A percentile compares a stretch with the other conserved stretches of the same genome.
phyloP scores from a whole-genome alignment of 2,888 invertebrate genomes.

The Hyalella azteca region DNA sequence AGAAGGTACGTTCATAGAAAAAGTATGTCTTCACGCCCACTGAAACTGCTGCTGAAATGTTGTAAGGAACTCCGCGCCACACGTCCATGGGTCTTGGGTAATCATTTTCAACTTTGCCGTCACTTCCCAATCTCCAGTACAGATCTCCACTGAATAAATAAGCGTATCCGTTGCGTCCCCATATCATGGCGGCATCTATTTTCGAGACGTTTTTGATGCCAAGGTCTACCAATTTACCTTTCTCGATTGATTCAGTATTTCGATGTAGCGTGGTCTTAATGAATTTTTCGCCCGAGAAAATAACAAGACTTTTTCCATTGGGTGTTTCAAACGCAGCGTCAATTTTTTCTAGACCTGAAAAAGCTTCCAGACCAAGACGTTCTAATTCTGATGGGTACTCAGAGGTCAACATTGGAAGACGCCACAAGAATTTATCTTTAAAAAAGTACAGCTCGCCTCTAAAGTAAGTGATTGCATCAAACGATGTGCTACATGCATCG shows the following conservation, averaged over 20 bases:
- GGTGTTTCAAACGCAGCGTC: conserved; percentile 36
- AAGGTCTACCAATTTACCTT: conserved; percentile 75
- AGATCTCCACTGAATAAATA: conserved; percentile 84
- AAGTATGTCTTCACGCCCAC: conserved; percentile 90
- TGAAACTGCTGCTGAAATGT: conserved; percentile 91
- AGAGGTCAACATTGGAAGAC: conserved; percentile 67
- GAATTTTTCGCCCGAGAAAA: neutral
- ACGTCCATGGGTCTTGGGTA: conserved; percentile 93
- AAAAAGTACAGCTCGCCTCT: conserved; percentile 77
- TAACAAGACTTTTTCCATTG: neutral
- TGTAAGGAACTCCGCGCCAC: conserved; percentile 88
- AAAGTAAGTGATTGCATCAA: conserved; percentile 90
- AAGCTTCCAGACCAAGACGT: neutral
- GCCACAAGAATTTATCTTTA: conserved; percentile 80
- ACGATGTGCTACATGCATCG: conserved; percentile 83
- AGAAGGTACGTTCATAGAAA: conserved; percentile 79
- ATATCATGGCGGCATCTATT: conserved; percentile 89
- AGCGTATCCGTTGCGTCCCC: conserved; percentile 91
- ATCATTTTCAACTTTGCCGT: conserved; percentile 80
- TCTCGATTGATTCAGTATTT: conserved; percentile 62
- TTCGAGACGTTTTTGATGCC: conserved; percentile 83
- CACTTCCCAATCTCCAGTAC: conserved; percentile 86
- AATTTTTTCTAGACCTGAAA: conserved; percentile 4
- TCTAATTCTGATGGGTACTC: neutral
- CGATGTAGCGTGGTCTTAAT: neutral